Evolutionary conservation across 2,888 invertebrate genomes (phyloP).

Genomic region (Ochropacha duplaris): DNA sequence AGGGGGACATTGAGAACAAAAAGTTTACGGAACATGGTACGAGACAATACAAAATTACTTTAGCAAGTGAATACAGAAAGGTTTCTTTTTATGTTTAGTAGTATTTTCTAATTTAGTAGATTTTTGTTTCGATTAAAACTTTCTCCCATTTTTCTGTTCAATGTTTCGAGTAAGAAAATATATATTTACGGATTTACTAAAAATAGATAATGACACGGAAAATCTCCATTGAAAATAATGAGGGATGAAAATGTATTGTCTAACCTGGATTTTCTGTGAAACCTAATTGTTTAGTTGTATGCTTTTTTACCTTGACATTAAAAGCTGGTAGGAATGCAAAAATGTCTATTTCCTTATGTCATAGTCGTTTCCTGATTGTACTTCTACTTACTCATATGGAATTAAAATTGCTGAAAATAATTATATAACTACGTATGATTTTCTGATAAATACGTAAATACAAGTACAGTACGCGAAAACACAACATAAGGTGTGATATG

Average conservation of each 20-base stretch:
- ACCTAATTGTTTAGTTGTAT: no score
- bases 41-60: conserved; percentile 14
- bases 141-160: neutral
- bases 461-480: no score
- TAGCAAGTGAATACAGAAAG: neutral
- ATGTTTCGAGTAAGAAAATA: neutral
- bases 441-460: no score
- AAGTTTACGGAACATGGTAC: conserved; percentile 10
- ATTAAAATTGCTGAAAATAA: no score
- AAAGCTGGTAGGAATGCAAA: conserved; percentile 12
- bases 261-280: no score
- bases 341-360: conserved; percentile 15
- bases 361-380: conserved; percentile 12
- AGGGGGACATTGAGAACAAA: conserved; percentile 1
- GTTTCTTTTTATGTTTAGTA: neutral
- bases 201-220: neutral
- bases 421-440: conserved; percentile 3
- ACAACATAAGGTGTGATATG: no score
- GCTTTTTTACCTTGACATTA: neutral
- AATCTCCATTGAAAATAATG: neutral
- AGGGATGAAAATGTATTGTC: neutral
- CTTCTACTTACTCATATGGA: conserved; percentile 9
- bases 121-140: neutral
- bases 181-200: no score
- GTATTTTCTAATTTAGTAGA: neutral